Evolutionary conservation across 2,113 vertebrate species (phyloP), one percentile per base, ranked within the genome.

Genomic region (Mungos mungo): DNA sequence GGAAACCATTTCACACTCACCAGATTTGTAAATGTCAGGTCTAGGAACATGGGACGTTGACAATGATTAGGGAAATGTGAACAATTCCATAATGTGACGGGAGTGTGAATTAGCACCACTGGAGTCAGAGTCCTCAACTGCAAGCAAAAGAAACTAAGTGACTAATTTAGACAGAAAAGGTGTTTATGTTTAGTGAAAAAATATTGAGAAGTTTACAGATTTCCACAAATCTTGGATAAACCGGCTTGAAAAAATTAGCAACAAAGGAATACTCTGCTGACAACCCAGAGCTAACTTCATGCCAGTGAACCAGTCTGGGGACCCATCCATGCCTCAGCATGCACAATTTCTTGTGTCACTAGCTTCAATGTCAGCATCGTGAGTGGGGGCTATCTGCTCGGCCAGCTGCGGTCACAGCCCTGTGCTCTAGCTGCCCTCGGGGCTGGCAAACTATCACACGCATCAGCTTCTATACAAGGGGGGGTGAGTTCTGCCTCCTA

Each of bases 91-190:
- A 45, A 45, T 85, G 63, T 13, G 19, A 14, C 29, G 21, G 18
- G 60, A 92, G 35, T 65, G 3, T 92, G 72, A 66, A 72, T 10
- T 69, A 35, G 69, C 47, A 72, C 29, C 63, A 35, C 19, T 79
- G 31, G 29, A 65, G 25, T 47, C 82, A 38, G 13, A 41, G 33
- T 60, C 47, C 21, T 69, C 13, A 72, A 25, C 21, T 16, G 16
- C 31, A 35, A 31, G 65, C 47, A 57, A 74, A n/a, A 90, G 85
- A 90, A 95, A 93, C n/a, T 60, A 77, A 97, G 41, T 81, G 63
- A 66, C 29, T 88, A 23, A 47, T 81, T 71, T 54, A 47, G 90
- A 41, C 13, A 25, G 35, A 41, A 81, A 93, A 81, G 14, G 16
- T 41, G 18, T 52, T 57, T 80, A 81, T 45, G 45, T 77, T 77